Base-by-base conservation (phyloP, 2,113 vertebrate species). In the Coryphaenoides rupestris region DNA sequence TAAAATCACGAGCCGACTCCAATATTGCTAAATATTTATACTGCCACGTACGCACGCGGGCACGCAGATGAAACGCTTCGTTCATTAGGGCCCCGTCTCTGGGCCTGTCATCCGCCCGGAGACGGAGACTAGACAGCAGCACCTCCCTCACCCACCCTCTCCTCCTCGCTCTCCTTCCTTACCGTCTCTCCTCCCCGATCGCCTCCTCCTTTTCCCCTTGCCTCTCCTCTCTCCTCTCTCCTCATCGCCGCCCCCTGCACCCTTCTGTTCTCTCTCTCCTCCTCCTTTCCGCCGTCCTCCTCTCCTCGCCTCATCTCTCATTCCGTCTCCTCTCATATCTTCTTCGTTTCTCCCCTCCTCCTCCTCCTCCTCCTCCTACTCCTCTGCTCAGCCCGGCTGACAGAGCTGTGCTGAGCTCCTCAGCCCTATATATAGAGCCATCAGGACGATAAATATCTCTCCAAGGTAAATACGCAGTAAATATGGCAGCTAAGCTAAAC, bases 1-100 rank as follows among this genome's bases (percentile, higher is more conserved):
- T 95, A 95, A 93, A 96, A 97, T 96, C 95, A 98, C 93, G 90
- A 94, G 95, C 93, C 92, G 95, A 97, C 94, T 96, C 92, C 90
- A 88, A 95, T 95, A 95, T 95, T 93, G 93, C 94, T 98, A 98
- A 98, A 98, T 98, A 97, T 97, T 98, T 98, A 98, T 94, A 95
- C 95, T 96, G 95, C 95, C 95, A 95, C 91, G 94, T 95, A 94
- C 94, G 96, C 95, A 95, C 93, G 93, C 93, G 93, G 94, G 93
- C 94, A 92, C 92, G 90, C 94, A 96, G 94, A 96, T 97, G 95
- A 96, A 96, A 98, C 94, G 94, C 95, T 92, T 92, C 93, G 93
- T 96, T 96, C 95, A 97, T 98, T 96, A 97, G 92, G 10, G 81
- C 92, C 95, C n/a, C 93, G 94, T 93, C 94, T 96, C 93, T 88